Evolutionary conservation across 2,113 vertebrate species (phyloP).

Genomic region (Catharus minimus): DNA sequence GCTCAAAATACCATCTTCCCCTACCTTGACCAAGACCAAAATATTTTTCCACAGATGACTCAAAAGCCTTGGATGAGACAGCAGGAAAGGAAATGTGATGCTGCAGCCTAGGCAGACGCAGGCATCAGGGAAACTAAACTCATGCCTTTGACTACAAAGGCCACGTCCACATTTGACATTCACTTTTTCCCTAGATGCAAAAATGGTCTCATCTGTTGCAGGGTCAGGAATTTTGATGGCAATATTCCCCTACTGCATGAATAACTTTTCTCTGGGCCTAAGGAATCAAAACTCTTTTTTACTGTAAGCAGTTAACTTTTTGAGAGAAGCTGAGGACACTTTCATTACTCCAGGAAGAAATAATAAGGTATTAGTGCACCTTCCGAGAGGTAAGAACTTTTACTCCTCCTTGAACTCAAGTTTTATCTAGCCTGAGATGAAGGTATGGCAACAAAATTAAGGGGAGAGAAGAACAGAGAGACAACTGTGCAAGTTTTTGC

Average conservation of each 20-base stretch:
- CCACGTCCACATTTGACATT: background rate
- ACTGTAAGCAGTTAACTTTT: background rate
- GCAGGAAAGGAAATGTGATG: background rate
- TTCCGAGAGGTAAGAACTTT: background rate
- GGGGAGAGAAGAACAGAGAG: background rate
- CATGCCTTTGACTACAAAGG: background rate
- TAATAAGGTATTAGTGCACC: background rate
- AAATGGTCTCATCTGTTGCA: background rate
- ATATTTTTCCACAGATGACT: background rate
- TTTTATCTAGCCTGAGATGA: background rate
- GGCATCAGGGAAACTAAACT: background rate
- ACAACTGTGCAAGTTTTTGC: background rate
- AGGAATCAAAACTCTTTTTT: background rate
- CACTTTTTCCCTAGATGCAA: fast-evolving
- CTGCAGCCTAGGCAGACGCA: background rate
- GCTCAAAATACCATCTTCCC: background rate
- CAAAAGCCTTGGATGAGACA: background rate
- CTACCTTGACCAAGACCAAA: background rate
- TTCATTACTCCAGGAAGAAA: background rate
- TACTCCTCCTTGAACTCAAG: background rate
- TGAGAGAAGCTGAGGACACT: background rate
- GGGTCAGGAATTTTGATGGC: background rate
- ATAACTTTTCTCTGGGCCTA: background rate
- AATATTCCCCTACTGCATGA: background rate
- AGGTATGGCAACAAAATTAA: background rate